A percentile compares a stretch with the other conserved stretches of the same genome.
Evolutionary conservation across 2,888 invertebrate species (phyloP).

Genomic region (Zaprionus obscuricornis): DNA sequence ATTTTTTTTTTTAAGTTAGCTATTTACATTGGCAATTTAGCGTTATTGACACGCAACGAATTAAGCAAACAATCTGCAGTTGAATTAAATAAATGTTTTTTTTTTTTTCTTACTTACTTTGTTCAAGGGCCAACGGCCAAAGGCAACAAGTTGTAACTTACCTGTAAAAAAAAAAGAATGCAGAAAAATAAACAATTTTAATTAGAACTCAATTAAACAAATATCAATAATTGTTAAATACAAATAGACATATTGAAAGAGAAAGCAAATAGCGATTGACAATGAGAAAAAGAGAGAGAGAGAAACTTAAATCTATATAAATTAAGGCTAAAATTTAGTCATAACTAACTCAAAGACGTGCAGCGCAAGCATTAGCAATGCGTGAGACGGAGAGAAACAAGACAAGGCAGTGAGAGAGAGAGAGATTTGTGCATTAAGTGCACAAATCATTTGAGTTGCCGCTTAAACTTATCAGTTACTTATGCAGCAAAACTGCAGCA

Average conservation of each 20-base stretch:
- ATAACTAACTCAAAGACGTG: too few species aligned
- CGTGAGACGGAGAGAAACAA: too few species aligned
- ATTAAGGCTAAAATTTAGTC: too few species aligned
- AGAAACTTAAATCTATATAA: too few species aligned
- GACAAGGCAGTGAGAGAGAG: too few species aligned
- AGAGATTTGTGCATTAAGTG: too few species aligned
- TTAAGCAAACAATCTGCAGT: neutral
- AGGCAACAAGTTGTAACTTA: constrained; percentile 51
- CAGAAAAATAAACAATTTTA: constrained; percentile 23
- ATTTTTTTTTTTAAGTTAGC: neutral
- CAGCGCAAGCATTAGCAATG: too few species aligned
- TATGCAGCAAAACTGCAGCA: constrained; percentile 1
- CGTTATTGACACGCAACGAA: constrained; percentile 19
- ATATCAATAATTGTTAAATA: constrained; percentile 1
- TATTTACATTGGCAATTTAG: constrained; percentile 31
- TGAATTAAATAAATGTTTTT: neutral
- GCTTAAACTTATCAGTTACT: constrained; percentile 43
- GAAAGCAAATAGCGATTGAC: too few species aligned
- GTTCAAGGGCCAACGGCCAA: constrained; percentile 12
- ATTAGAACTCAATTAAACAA: constrained; percentile 22
- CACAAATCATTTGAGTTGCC: constrained; percentile 42
- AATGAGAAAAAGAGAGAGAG: neutral
- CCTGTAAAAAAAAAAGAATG: constrained; percentile 51
- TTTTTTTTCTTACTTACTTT: neutral
- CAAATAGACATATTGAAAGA: too few species aligned